Base-by-base conservation (phyloP, 2,113 vertebrate species). In the Pheucticus melanocephalus region DNA sequence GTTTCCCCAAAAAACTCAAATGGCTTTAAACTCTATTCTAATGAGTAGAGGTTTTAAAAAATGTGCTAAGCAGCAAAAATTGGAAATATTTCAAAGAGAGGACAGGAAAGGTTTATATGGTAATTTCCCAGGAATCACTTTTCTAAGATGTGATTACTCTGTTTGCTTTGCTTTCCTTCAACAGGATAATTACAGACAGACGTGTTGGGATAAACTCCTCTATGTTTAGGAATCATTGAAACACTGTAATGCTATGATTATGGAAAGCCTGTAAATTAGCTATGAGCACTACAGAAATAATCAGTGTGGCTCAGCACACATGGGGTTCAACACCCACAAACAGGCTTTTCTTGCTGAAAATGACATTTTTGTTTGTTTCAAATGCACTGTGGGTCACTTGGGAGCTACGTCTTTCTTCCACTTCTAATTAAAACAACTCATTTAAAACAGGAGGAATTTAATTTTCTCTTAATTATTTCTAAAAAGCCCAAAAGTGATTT, bases 231-330 rank as follows among this genome's bases (percentile, higher is more conserved):
- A 95, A 60, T 73, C 73, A 79, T 6, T 86, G 77, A 94, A 82
- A 61, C 37, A 33, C 57, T 95, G 4, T 95, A 90, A 94, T 93
- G 82, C 48, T 64, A 0, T 94, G 87, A 91, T 94, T 91, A 82
- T 89, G 82, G 71, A 71, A 95, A 87, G 92, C 64, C 64, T 92
- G 66, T 50, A 96, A 96, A 97, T 91, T 92, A 91, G 81, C 92
- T 94, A 45, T 82, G 85, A 94, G 68, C 24, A 23, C 59, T 88
- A 18, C 82, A 64, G 82, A 70, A 95, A 86, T 83, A 61, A 68
- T 94, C 44, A 35, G 64, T 78, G 68, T 64, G 37, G 69, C 84
- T 95, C 66, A 82, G 84, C 65, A 84, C 75, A 79, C 15, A 2
- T 48, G 81, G 45, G 66, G 89, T 86, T 79, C 77, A 91, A 84